phyloP scores from a whole-genome alignment of 2,797 vertebrate species.

The Sitta carolinensis region DNA sequence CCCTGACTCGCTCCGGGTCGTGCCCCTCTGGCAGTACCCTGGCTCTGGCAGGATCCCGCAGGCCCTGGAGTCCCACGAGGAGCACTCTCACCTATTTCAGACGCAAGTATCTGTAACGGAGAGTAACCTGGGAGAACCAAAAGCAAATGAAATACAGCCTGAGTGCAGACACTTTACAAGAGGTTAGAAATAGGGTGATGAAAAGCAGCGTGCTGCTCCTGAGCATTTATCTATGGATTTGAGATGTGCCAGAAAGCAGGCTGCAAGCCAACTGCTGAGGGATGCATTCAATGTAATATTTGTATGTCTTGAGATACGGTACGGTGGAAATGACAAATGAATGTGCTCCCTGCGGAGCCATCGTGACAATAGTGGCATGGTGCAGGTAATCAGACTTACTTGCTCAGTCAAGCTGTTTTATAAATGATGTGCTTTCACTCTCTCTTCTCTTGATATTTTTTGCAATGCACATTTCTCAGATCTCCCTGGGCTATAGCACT shows the following conservation, averaged over 20 bases:
- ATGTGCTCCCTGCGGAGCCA: background rate
- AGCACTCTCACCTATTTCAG: conserved; percentile 29
- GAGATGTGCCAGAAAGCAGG: background rate
- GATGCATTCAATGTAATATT: background rate
- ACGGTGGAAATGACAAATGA: background rate
- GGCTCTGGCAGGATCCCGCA: background rate
- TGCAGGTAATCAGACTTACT: conserved; percentile 6
- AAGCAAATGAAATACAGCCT: background rate
- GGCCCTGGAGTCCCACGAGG: background rate
- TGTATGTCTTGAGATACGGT: background rate
- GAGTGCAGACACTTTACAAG: background rate
- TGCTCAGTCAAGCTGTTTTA: conserved; percentile 19
- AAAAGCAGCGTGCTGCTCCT: background rate
- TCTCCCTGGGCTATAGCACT: background rate
- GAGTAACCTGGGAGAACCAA: background rate
- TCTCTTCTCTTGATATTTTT: conserved; percentile 19
- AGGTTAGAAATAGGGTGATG: background rate
- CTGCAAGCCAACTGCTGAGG: background rate
- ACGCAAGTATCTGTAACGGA: conserved; percentile 13
- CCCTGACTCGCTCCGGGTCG: background rate
- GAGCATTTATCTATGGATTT: background rate
- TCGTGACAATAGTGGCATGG: background rate
- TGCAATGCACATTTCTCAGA: background rate
- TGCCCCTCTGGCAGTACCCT: background rate
- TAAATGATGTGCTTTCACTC: conserved; percentile 14